Evolutionary conservation across 2,113 vertebrate species (phyloP).

Genomic region (Glareola pratincola): DNA sequence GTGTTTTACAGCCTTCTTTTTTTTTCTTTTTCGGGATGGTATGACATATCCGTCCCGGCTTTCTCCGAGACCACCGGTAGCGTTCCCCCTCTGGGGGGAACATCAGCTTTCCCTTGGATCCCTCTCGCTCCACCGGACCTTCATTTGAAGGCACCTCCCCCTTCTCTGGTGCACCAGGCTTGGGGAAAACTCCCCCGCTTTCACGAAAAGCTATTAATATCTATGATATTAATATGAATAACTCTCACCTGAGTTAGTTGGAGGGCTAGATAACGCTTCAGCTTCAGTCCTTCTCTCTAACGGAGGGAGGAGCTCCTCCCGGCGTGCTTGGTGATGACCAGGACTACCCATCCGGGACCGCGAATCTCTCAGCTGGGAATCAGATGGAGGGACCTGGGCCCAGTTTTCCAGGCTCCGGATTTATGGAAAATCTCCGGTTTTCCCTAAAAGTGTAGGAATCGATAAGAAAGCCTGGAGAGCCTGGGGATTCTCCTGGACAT

Average conservation of each 20-base stretch:
- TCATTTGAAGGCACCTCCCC: neutral
- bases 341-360: neutral
- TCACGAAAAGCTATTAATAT: neutral
- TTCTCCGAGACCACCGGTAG: neutral
- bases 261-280: neutral
- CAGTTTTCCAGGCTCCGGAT: no score
- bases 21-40: fast-evolving
- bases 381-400: fast-evolving
- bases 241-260: neutral
- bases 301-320: neutral
- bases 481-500: fast-evolving
- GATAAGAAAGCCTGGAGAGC: neutral
- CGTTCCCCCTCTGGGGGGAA: neutral
- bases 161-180: no score
- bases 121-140: neutral
- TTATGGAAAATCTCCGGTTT: neutral
- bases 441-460: neutral
- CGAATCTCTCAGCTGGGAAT: neutral
- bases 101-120: neutral
- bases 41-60: neutral
- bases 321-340: neutral
- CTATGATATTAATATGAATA: neutral
- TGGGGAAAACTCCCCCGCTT: neutral
- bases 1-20: neutral
- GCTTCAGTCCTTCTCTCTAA: neutral